Base-by-base conservation (phyloP, 2,113 vertebrate genomes). In the Xiphias gladius region DNA sequence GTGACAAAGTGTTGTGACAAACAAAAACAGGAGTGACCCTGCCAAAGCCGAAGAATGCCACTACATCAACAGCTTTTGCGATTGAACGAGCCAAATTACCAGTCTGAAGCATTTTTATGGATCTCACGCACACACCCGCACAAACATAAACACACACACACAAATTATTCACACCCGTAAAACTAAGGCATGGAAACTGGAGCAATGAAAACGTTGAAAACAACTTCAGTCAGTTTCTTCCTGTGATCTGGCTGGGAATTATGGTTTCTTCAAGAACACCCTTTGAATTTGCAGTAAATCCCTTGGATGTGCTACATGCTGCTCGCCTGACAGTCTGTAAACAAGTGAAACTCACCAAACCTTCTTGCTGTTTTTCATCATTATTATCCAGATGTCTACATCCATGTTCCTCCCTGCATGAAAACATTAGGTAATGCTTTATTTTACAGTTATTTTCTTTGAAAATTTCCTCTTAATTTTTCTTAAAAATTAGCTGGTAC, bases 121-220 rank as follows among this genome's bases (percentile, higher is more conserved):
- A 69, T 28, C 26, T 70, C 37, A 65, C 4, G 6, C 30, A 46
- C 48, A 76, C 66, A 41, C 35, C 50, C 41, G 13, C 41, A 43
- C 43, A 3, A 59, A 58, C 71, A 59, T 22, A 66, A 64, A 81
- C 5, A 64, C 71, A 66, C 63, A 43, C 41, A 14, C 41, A 39
- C 19, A 71, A 62, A 57, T 46, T 24, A 46, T 63, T 82, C 68
- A 61, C 61, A 73, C 13, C n/a, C 62, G 73, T 65, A 43, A 78
- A 76, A 58, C 28, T 10, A 16, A 39, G 26, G 6, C 73, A 71
- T 41, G 39, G 7, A 68, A 57, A 73, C 19, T n/a, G 72, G 32
- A 76, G 1, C 30, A 65, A 73, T 63, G 12, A 55, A 55, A 35
- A 6, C 32, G n/a, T n/a, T n/a, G 5, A 7, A 50, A 73, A 65